These are phyloP conservation scores for Miniopterus natalensis DNA, from an alignment of 2,113 vertebrate species.

Conservation along the genomic window DNA sequence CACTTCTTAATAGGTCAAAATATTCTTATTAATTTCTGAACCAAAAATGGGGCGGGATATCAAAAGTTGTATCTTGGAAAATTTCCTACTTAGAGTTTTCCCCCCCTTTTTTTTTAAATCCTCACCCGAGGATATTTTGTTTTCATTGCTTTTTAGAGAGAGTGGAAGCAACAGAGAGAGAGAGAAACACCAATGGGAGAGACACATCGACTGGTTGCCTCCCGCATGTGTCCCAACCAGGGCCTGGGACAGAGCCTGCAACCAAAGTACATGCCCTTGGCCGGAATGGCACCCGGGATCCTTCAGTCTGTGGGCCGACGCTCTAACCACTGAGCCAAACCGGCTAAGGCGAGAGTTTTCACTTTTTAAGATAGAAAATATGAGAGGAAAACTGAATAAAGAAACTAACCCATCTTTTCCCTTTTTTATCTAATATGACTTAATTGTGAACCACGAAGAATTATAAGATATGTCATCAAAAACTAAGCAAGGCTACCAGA, in stretches of 20 bases:
- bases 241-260: too few species aligned
- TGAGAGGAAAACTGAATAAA: slow-evolving; percentile 26
- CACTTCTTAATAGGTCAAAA: neutral
- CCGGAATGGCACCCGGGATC: too few species aligned
- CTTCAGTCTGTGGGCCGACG: too few species aligned
- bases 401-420: neutral
- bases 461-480: slow-evolving; percentile 20
- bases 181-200: too few species aligned
- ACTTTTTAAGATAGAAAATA: slow-evolving; percentile 57
- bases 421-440: slow-evolving; percentile 28
- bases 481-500: neutral
- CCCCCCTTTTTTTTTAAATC: too few species aligned
- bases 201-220: too few species aligned
- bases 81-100: neutral
- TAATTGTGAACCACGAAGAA: slow-evolving; percentile 13
- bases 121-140: too few species aligned
- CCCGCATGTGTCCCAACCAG: too few species aligned
- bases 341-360: neutral
- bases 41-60: neutral
- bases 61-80: slow-evolving; percentile 1
- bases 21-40: slow-evolving; percentile 53
- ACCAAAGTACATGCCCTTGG: too few species aligned
- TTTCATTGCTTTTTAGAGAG: too few species aligned
- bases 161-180: too few species aligned
- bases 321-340: too few species aligned